phyloP scores from a whole-genome alignment of 2,888 invertebrate species.

The Napeogenes inachia region DNA sequence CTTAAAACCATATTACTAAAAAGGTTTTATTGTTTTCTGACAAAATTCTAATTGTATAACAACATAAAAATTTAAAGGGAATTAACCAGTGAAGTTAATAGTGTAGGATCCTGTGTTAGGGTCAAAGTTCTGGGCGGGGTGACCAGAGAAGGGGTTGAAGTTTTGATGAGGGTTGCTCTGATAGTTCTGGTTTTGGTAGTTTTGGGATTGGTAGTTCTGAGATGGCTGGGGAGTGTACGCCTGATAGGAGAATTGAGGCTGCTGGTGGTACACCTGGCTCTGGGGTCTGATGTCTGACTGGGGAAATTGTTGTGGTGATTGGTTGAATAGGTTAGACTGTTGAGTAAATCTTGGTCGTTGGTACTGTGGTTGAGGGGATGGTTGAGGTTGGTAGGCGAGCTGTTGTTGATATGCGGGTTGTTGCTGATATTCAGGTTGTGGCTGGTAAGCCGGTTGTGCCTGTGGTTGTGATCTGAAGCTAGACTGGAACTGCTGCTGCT shows the following conservation, averaged over 20 bases:
- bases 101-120: constrained; percentile 86
- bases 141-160: constrained; percentile 77
- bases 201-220: constrained; percentile 48
- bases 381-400: constrained; percentile 32
- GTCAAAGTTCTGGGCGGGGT: constrained; percentile 85
- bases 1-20: too few species aligned
- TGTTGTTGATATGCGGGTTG: constrained; percentile 34
- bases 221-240: constrained; percentile 56
- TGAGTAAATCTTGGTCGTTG: constrained; percentile 39
- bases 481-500: constrained; percentile 38
- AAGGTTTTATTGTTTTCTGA: too few species aligned
- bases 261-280: constrained; percentile 65
- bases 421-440: constrained; percentile 33
- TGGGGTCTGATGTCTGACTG: constrained; percentile 52
- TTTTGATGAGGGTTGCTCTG: constrained; percentile 56
- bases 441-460: constrained; percentile 38
- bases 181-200: constrained; percentile 44
- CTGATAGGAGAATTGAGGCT: constrained; percentile 65
- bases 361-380: constrained; percentile 41
- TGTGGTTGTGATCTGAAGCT: constrained; percentile 35
- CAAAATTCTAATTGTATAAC: neutral
- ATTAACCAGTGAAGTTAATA: constrained; percentile 82
- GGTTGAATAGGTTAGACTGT: constrained; percentile 51
- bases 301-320: constrained; percentile 56
- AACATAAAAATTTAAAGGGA: constrained; percentile 18